Percentiles rank a stretch among this genome's conserved stretches.
Evolutionary conservation across 1,140 invertebrate species (phyloP).

Genomic region (Drosophila tani): DNA sequence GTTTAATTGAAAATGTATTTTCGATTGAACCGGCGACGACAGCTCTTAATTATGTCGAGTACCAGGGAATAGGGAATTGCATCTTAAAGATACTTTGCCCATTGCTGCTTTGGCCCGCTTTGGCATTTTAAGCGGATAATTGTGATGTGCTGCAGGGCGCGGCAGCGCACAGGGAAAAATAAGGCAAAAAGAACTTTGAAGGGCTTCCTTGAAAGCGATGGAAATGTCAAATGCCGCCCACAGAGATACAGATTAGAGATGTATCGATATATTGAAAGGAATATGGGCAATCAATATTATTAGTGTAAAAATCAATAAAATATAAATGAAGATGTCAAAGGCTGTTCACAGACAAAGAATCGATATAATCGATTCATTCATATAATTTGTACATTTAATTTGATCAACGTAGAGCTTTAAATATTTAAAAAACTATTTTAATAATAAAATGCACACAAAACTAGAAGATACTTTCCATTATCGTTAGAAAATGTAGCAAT

Average conservation of each 20-base stretch:
- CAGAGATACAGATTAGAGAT: conserved; percentile 10
- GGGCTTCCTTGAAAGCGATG: conserved; percentile 70
- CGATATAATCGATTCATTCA: no score
- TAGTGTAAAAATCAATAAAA: no score
- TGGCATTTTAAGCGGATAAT: conserved; percentile 79
- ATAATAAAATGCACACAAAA: no score
- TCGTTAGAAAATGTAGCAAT: no score
- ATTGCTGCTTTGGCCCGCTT: conserved; percentile 73
- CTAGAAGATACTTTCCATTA: no score
- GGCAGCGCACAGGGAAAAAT: conserved; percentile 60
- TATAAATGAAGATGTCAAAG: no score
- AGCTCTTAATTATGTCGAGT: conserved; percentile 59
- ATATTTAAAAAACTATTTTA: no score
- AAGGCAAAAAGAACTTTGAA: conserved; percentile 81
- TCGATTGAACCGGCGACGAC: conserved; percentile 34
- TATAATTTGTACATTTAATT: no score
- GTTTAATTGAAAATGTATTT: conserved; percentile 72
- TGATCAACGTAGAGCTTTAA: no score
- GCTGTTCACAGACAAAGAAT: no score
- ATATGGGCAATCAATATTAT: no score
- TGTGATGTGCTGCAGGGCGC: conserved; percentile 39
- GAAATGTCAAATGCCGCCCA: conserved; percentile 45
- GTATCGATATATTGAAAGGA: background rate
- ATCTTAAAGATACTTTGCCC: conserved; percentile 80
- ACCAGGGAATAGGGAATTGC: conserved; percentile 37